Percentiles rank a stretch among this genome's conserved stretches.
phyloP scores from a whole-genome alignment of 1,140 invertebrate genomes.

The Listronotus bonariensis region DNA sequence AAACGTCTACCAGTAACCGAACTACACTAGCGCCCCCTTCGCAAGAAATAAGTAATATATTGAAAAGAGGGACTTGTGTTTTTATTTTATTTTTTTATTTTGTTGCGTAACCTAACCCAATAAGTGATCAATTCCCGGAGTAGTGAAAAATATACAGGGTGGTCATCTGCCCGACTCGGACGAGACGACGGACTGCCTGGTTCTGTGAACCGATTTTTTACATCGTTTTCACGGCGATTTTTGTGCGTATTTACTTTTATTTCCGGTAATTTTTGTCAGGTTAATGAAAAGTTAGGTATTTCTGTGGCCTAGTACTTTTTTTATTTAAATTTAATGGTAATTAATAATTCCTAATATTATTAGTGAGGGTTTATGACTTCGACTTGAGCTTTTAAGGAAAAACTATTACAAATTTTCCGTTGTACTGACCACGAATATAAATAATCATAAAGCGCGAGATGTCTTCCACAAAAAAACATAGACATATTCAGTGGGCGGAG shows the following conservation, averaged over 20 bases:
- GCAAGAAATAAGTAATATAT: neutral
- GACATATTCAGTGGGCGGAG: too few species aligned
- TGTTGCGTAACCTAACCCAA: constrained; percentile 10
- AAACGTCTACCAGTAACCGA: neutral
- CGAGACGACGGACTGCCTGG: constrained; percentile 48
- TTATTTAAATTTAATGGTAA: too few species aligned
- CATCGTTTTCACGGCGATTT: constrained; percentile 21
- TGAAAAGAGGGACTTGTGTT: constrained; percentile 5
- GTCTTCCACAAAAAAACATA: too few species aligned
- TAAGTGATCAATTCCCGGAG: constrained; percentile 37
- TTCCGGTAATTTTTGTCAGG: too few species aligned
- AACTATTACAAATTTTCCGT: too few species aligned
- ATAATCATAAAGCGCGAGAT: too few species aligned
- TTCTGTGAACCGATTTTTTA: constrained; percentile 51
- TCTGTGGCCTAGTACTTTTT: too few species aligned
- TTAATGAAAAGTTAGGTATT: too few species aligned
- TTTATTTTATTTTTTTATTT: constrained; percentile 7
- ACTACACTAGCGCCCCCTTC: neutral
- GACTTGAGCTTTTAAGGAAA: too few species aligned
- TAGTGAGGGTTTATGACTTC: too few species aligned
- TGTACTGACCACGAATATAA: too few species aligned
- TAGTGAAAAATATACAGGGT: constrained; percentile 43
- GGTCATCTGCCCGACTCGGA: constrained; percentile 47
- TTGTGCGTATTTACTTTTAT: constrained; percentile 15
- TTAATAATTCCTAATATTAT: too few species aligned